phyloP scores from a whole-genome alignment of 1,140 invertebrate genomes.

The Choristoneura fumiferana region DNA sequence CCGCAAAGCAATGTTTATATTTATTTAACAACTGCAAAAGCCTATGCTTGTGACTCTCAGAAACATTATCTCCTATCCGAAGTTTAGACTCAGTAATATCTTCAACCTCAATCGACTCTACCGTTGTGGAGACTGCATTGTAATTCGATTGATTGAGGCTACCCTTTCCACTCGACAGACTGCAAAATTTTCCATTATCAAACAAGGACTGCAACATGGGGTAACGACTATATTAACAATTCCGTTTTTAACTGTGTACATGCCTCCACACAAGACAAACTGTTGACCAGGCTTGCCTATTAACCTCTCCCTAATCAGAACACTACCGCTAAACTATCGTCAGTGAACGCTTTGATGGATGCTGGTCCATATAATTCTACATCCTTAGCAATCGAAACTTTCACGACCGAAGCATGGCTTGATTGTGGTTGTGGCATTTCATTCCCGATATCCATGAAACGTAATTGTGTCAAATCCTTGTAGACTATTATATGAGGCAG shows the following conservation, averaged over 20 bases:
- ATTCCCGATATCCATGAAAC: not conserved
- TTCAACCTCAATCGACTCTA: too few species aligned
- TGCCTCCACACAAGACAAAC: conserved; percentile 16
- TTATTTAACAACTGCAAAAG: not conserved
- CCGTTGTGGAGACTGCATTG: too few species aligned
- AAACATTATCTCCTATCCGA: not conserved
- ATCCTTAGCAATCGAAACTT: not conserved
- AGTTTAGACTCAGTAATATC: not conserved
- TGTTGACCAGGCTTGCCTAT: conserved; percentile 14
- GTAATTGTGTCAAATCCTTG: not conserved
- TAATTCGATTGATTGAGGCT: not conserved
- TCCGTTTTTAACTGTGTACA: conserved; percentile 3
- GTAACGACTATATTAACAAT: not conserved
- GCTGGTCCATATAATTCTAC: not conserved
- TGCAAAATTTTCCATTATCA: not conserved
- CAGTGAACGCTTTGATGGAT: too few species aligned
- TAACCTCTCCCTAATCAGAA: too few species aligned
- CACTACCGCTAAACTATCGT: too few species aligned
- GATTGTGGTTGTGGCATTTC: not conserved
- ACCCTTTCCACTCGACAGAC: conserved; percentile 13
- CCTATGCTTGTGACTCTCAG: not conserved
- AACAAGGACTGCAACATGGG: not conserved
- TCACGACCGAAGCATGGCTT: too few species aligned
- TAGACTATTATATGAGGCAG: not conserved
- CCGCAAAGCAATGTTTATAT: conserved; percentile 34